Base-by-base conservation (phyloP, 2,888 invertebrate species). In the Aspidapion aeneum region DNA sequence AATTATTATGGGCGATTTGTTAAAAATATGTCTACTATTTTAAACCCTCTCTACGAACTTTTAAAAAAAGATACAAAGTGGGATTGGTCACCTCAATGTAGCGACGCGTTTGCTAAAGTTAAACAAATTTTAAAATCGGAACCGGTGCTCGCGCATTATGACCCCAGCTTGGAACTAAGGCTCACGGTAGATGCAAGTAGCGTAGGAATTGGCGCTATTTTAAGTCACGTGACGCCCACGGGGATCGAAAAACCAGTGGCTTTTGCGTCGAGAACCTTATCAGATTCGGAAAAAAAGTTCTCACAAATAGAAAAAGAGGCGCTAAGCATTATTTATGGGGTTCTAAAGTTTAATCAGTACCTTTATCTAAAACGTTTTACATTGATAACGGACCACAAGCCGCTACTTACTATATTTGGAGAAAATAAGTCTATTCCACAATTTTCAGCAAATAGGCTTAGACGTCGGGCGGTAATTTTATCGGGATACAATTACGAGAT, bases 301-400 rank as follows among this genome's bases (percentile, higher is more conserved):
- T 76, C 0, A 60, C 60, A 65, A 2, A 21, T 12, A 21, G 63
- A 52, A 35, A 35, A 35, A 35, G 35, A 35, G 35, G 35, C 35
- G 3, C 35, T 35, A 35, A 35, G 35, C 35, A 65, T 63, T 16
- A 64, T 76, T 49, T 79, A 66, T 63, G 76, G 74, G 2, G 71
- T 79, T 2, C 67, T 69, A 35, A 72, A 73, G 67, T 80, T 79
- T 65, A 71, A 77, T 61, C 66, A 74, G n/a, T 80, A 74, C 64
- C 49, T 79, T 1, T 74, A 69, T 65, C 78, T 76, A 1, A 64
- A 73, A 1, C 64, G 71, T 5, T 81, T 80, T 69, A 75, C 58
- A 62, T 48, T 68, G 9, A 58, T 60, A 7, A 63, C 61, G 12
- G 68, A 66, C 22, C 64, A 68, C 19, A 63, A 74, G 58, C 76